A percentile compares a stretch with the other conserved stretches of the same genome.
These are phyloP conservation scores for Clupea harengus DNA, from an alignment of 2,113 vertebrate species.

Conservation along the genomic window DNA sequence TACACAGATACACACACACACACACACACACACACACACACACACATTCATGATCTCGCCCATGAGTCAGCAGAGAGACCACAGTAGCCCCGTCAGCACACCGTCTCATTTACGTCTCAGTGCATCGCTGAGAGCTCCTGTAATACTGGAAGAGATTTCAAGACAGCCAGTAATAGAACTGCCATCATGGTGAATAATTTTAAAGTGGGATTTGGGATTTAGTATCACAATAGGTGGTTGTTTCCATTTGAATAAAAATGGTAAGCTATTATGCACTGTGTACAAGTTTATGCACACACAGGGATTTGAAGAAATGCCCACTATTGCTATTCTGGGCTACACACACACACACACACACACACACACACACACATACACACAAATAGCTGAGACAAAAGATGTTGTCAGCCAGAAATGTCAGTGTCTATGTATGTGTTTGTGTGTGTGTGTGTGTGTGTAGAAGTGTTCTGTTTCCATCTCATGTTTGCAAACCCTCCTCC, in stretches of 20 bases:
- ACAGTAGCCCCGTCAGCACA: not conserved
- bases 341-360: not conserved
- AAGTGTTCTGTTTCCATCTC: not conserved
- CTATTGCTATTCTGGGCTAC: no score
- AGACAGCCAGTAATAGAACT: not conserved
- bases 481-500: not conserved
- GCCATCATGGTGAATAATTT: not conserved
- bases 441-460: not conserved
- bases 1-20: no score
- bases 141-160: not conserved
- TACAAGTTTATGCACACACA: not conserved
- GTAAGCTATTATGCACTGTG: not conserved
- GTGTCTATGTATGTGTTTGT: constrained; percentile 27
- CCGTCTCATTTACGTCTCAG: not conserved
- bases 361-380: not conserved
- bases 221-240: not conserved
- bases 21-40: no score
- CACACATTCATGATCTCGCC: not conserved
- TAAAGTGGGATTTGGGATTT: not conserved
- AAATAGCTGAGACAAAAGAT: not conserved
- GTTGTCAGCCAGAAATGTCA: not conserved
- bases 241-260: not conserved
- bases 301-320: no score
- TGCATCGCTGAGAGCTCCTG: not conserved
- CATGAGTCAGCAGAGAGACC: not conserved